Percentiles rank a stretch among this genome's conserved stretches.
Conservation (phyloP, 37 sponge, comb jelly and placozoan species). For the Eunapius fragilis region DNA sequence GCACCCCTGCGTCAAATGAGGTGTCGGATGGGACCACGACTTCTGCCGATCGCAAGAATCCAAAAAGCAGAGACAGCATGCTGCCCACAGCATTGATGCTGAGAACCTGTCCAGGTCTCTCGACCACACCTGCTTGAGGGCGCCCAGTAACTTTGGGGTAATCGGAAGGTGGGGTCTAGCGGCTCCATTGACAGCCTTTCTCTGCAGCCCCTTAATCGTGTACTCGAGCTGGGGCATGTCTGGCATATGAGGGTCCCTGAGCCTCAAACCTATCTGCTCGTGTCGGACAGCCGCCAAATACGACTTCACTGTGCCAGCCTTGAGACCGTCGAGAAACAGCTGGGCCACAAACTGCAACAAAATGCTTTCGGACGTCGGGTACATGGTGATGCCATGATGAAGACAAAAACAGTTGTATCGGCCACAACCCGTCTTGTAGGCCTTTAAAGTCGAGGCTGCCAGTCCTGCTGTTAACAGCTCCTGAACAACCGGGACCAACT, state of each 20-base stretch:
- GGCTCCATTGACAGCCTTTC: neutral
- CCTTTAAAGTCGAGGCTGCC: constrained; percentile 21
- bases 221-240: constrained; percentile 12
- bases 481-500: constrained; percentile 20
- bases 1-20: constrained; percentile 5
- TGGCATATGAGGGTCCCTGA: neutral
- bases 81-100: constrained; percentile 35
- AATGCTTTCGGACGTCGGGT: constrained; percentile 26
- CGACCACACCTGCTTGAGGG: neutral
- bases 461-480: constrained; percentile 7
- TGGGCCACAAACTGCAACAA: constrained; percentile 31
- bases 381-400: neutral
- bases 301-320: constrained; percentile 4
- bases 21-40: constrained; percentile 2
- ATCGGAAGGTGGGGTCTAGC: constrained; percentile 25
- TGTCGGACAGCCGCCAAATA: constrained; percentile 34
- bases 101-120: neutral
- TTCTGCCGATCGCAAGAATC: constrained; percentile 14
- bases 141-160: constrained; percentile 12
- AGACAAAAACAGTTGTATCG: constrained; percentile 36
- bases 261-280: constrained; percentile 4
- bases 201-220: neutral
- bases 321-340: constrained; percentile 12
- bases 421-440: constrained; percentile 12
- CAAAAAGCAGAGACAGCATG: constrained; percentile 27